phyloP scores from a whole-genome alignment of 1,140 invertebrate genomes.

The Anastatus disparis region DNA sequence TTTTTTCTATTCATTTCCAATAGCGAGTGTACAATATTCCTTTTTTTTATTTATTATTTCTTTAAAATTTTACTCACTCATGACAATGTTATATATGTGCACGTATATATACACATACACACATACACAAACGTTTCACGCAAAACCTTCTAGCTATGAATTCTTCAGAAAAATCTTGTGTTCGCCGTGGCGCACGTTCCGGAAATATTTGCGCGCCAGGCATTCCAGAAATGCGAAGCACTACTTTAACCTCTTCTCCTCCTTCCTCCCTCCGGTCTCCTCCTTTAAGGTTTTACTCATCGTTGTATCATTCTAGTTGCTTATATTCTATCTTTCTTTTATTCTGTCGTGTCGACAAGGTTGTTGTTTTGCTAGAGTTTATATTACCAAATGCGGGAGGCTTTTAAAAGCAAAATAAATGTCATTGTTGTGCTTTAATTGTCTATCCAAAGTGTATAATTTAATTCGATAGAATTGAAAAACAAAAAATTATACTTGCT shows the following conservation, averaged over 20 bases:
- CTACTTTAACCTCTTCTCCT: slow-evolving; percentile 21
- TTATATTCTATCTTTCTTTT: neutral
- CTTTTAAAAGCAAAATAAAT: slow-evolving; percentile 19
- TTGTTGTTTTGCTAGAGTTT: slow-evolving; percentile 29
- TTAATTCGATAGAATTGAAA: too few relatives aligned
- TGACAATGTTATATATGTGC: neutral
- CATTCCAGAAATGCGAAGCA: slow-evolving; percentile 32
- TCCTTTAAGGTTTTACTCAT: slow-evolving; percentile 31
- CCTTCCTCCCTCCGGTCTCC: too few relatives aligned
- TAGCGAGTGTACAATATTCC: too few relatives aligned
- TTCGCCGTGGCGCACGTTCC: slow-evolving; percentile 15
- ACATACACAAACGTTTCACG: slow-evolving; percentile 2
- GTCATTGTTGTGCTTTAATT: neutral
- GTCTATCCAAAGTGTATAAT: too few relatives aligned
- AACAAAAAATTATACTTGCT: too few relatives aligned
- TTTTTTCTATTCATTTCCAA: too few relatives aligned
- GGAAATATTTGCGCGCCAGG: slow-evolving; percentile 24
- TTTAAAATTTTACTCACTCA: neutral
- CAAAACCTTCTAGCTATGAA: slow-evolving; percentile 20
- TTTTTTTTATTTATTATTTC: slow-evolving; percentile 21
- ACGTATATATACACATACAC: too few relatives aligned
- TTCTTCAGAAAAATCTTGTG: slow-evolving; percentile 32
- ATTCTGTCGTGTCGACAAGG: neutral
- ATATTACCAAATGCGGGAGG: neutral
- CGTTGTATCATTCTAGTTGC: slow-evolving; percentile 6